These are phyloP conservation scores for Petrolisthes manimaculis DNA, from an alignment of 2,888 invertebrate species.

Conservation along the genomic window DNA sequence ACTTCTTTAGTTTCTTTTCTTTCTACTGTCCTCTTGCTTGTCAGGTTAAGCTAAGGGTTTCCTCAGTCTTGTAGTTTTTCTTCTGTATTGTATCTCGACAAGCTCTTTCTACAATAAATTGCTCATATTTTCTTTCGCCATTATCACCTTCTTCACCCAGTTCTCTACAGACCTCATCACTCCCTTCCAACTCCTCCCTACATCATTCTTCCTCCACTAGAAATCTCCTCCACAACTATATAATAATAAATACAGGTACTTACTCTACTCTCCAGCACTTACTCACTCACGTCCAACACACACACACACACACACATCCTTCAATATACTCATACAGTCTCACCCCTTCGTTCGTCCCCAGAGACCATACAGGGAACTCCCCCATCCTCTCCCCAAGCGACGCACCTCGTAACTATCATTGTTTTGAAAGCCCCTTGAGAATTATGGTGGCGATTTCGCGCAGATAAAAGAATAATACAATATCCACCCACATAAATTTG, in stretches of 20 bases:
- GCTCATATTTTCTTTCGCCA: no score
- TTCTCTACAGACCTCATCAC: not conserved
- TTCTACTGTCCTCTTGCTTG: no score
- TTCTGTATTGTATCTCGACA: not conserved
- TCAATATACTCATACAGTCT: not conserved
- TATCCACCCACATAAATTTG: constrained; percentile 29
- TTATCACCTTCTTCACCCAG: not conserved
- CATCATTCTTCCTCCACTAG: not conserved
- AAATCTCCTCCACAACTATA: no score
- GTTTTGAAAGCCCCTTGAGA: not conserved
- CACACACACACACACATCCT: no score
- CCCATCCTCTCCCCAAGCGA: not conserved
- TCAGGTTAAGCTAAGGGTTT: no score
- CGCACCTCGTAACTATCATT: constrained; percentile 22
- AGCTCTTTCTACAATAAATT: no score
- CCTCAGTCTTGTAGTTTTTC: no score
- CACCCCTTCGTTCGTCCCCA: not conserved
- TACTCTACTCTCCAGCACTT: not conserved
- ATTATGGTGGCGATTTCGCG: constrained; percentile 26
- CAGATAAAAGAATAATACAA: constrained; percentile 41
- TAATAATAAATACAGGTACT: not conserved
- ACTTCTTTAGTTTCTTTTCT: no score
- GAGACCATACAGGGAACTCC: not conserved
- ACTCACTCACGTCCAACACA: not conserved
- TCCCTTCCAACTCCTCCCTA: not conserved